These are phyloP conservation scores for Biston betularia DNA, from an alignment of 2,888 invertebrate genomes.

Conservation along the genomic window DNA sequence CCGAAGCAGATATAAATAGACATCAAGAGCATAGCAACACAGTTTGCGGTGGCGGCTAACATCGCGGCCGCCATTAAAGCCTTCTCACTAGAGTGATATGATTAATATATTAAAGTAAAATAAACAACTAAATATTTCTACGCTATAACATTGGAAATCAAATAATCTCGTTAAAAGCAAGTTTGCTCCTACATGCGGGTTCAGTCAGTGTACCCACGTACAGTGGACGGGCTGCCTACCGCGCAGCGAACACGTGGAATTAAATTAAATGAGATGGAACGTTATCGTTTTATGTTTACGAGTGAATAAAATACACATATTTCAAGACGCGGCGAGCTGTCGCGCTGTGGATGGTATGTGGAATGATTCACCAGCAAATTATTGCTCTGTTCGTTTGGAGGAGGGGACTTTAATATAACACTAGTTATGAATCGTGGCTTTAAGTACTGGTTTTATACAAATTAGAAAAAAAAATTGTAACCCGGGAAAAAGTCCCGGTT, in stretches of 20 bases:
- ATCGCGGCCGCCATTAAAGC: no score
- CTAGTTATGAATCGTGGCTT: neutral
- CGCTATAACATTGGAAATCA: no score
- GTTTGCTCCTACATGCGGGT: no score
- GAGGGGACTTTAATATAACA: conserved; percentile 27
- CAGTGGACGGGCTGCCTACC: neutral
- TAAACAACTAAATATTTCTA: neutral
- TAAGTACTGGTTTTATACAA: neutral
- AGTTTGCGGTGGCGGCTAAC: no score
- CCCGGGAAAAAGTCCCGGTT: no score
- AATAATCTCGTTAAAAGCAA: neutral
- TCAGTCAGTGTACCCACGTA: neutral
- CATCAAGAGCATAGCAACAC: no score
- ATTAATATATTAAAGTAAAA: neutral
- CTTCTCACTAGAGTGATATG: no score
- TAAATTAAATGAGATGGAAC: conserved; percentile 29
- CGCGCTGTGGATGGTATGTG: neutral
- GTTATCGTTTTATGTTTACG: conserved; percentile 28
- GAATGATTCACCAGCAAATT: conserved; percentile 20
- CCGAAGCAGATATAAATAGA: no score
- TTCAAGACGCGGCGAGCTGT: conserved; percentile 26
- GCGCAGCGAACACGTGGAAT: conserved; percentile 4
- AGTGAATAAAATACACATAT: conserved; percentile 35
- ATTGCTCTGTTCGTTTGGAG: conserved; percentile 20
- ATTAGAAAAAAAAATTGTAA: no score